Percentiles rank a stretch among this genome's conserved stretches.
These are phyloP conservation scores for Tuta absoluta DNA, from an alignment of 2,888 invertebrate genomes.

Conservation along the genomic window DNA sequence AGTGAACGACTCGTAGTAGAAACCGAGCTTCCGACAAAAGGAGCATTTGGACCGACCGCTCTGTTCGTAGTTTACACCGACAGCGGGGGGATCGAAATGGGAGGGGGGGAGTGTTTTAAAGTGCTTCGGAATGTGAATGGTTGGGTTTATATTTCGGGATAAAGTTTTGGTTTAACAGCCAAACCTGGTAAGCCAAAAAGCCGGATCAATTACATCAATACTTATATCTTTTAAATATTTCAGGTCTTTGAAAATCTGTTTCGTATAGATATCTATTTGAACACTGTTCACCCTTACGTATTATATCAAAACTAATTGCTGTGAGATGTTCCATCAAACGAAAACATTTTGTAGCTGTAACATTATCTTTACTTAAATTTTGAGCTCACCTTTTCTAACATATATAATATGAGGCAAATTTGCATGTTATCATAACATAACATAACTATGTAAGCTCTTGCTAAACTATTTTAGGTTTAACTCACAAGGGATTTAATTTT, in stretches of 20 bases:
- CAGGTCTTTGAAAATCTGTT: no score
- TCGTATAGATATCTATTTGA: no score
- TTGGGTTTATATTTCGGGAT: not conserved
- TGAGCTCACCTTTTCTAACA: constrained; percentile 5
- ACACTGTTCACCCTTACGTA: no score
- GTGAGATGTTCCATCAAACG: not conserved
- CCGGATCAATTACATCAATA: no score
- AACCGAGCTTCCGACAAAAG: constrained; percentile 14
- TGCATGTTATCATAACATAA: constrained; percentile 22
- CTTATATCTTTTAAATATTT: no score
- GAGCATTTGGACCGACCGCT: constrained; percentile 11
- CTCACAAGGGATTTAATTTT: constrained; percentile 24
- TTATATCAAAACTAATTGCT: no score
- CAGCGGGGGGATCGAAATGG: not conserved
- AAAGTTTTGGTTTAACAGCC: no score
- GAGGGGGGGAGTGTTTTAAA: not conserved
- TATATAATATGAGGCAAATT: constrained; percentile 14
- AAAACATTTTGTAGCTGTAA: not conserved
- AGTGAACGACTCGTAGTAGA: not conserved
- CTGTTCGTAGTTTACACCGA: constrained; percentile 16
- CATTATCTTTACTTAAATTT: not conserved
- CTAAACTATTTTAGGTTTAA: constrained; percentile 21
- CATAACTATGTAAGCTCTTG: constrained; percentile 13
- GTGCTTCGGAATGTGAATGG: not conserved
- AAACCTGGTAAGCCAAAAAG: no score